Evolutionary conservation across 1,140 invertebrate species (phyloP), one percentile per base, ranked within the genome.

Genomic region (Eciton burchellii): DNA sequence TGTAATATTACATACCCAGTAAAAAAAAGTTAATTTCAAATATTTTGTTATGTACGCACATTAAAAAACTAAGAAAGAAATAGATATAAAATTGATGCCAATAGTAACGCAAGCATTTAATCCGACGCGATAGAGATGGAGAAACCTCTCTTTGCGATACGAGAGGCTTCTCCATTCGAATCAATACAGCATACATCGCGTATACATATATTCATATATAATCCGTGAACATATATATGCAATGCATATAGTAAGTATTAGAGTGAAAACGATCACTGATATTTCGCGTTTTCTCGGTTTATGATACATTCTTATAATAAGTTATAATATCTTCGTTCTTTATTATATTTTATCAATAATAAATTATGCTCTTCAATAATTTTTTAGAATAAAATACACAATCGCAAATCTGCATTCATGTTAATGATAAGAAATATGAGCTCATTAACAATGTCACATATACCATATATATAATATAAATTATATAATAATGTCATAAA

Each of bases 151-250:
- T 57, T 68, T 57, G 83, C 86, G 86, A 85, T 87, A 85, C 88
- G 90, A 91, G 90, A 90, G 90, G 90, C 89, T 91, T 92, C 90
- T 88, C 90, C 89, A 91, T 91, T 91, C 90, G 88, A 92, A 92
- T 92, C 91, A 90, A 92, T 92, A 92, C 91, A 86, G 87, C 87
- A 92, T 84, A 89, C 89, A 90, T 35, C 68, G n/a, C 86, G 87
- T 87, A 35, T 35, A 88, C 89, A 65, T 60, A 73, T 73, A 73
- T 68, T 47, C 57, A 41, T 54, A 19, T 81, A 35, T 35, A 73
- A 71, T 79, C 63, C 72, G 72, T 49, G 84, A 26, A 86, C 65
- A 26, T 86, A 77, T 24, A 68, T 87, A 73, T 86, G 81, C 79
- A 86, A 71, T 57, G 62, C 63, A 62, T 62, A 65, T 77, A 62